Conservation (phyloP, 2,888 invertebrate genomes). For the Dicycla oo region DNA sequence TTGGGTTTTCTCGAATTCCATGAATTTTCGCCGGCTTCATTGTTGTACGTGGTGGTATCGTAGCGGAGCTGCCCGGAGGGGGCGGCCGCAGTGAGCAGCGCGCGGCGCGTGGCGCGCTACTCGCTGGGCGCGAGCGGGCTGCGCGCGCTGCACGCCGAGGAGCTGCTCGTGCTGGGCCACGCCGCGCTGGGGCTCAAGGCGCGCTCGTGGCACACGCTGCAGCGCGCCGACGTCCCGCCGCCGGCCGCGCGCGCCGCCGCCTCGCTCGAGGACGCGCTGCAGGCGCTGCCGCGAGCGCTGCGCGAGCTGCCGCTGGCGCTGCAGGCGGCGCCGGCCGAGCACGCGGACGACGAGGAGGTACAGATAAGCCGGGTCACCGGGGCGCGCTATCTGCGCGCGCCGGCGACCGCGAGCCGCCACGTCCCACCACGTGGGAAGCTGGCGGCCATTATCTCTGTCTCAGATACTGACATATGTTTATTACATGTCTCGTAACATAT, state of each 20-base stretch:
- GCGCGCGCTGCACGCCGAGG: constrained; percentile 76
- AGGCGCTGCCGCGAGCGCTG: constrained; percentile 21
- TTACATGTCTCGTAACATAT: not conserved
- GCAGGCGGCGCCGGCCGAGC: not conserved
- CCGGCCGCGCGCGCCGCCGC: constrained; percentile 24
- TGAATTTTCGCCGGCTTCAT: no score
- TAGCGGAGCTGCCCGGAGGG: constrained; percentile 59
- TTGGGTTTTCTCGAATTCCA: no score
- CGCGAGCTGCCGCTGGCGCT: constrained; percentile 1
- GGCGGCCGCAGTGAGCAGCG: constrained; percentile 44
- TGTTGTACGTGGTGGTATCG: no score
- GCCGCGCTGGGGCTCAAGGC: constrained; percentile 69
- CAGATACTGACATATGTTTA: constrained; percentile 5
- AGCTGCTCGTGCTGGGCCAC: constrained; percentile 68
- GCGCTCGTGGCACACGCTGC: constrained; percentile 71
- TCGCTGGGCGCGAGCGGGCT: constrained; percentile 64
- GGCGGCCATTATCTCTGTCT: constrained; percentile 13
- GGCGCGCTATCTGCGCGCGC: constrained; percentile 9
- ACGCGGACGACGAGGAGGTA: constrained; percentile 30
- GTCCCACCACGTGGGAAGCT: constrained; percentile 16
- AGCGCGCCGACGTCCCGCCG: constrained; percentile 31
- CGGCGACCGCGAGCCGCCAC: constrained; percentile 1
- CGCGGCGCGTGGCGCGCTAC: constrained; percentile 77
- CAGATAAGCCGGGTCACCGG: constrained; percentile 32
- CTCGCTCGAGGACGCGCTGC: constrained; percentile 55